Conservation (phyloP, 2,888 invertebrate species). For the Rotaria magnacalcarata region DNA sequence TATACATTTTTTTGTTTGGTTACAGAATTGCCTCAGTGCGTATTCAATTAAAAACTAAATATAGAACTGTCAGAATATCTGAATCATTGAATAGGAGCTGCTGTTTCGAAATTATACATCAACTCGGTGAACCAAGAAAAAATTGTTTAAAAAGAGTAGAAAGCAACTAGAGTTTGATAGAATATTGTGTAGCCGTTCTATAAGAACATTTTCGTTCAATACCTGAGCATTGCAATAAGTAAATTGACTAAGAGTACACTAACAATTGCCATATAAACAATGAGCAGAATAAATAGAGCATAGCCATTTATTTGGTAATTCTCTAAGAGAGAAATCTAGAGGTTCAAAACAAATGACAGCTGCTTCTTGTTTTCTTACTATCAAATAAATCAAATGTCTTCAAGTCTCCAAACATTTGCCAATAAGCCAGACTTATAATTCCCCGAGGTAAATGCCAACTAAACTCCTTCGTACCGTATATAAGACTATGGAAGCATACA, state of each 20-base stretch:
- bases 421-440: neutral
- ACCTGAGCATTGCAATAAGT: constrained; percentile 33
- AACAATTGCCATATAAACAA: constrained; percentile 51
- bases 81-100: too few relatives aligned
- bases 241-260: constrained; percentile 28
- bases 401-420: constrained; percentile 25
- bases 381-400: neutral
- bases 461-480: constrained; percentile 49
- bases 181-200: too few relatives aligned
- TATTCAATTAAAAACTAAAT: too few relatives aligned
- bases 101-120: too few relatives aligned
- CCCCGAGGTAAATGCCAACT: constrained; percentile 8
- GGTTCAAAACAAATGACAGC: too few relatives aligned
- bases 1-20: too few relatives aligned
- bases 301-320: constrained; percentile 46
- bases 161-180: too few relatives aligned
- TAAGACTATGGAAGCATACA: constrained; percentile 55
- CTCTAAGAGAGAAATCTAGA: neutral
- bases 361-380: neutral
- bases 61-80: too few relatives aligned
- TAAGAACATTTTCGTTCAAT: too few relatives aligned
- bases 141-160: too few relatives aligned
- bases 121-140: too few relatives aligned
- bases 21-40: too few relatives aligned
- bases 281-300: constrained; percentile 54